These are phyloP conservation scores for Oncopodura yosiiana DNA, from an alignment of 1,140 invertebrate species.

Conservation along the genomic window DNA sequence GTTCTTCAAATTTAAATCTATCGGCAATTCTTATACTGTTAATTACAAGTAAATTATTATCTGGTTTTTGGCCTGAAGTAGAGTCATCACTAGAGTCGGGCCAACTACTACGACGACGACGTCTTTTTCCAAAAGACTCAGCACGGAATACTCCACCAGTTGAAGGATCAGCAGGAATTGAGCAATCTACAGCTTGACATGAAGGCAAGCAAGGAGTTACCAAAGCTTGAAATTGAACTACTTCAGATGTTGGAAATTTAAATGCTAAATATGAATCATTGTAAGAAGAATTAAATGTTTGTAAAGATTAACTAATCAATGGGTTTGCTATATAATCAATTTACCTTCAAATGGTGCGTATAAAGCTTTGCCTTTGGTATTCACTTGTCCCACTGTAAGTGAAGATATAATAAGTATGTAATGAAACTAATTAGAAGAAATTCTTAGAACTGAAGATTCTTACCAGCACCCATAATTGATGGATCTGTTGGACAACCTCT, in stretches of 20 bases:
- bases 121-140: constrained; percentile 42
- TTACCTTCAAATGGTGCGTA: constrained; percentile 48
- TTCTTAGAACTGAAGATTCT: no score
- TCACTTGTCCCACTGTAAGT: constrained; percentile 38
- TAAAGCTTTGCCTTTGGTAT: constrained; percentile 39
- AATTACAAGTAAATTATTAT: constrained; percentile 44
- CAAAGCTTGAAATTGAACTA: constrained; percentile 48
- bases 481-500: constrained; percentile 47
- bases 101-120: constrained; percentile 29
- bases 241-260: constrained; percentile 49
- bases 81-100: constrained; percentile 5
- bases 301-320: no score
- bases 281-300: no score
- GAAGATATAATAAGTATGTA: no score
- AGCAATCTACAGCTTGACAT: constrained; percentile 45
- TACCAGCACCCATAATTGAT: constrained; percentile 45
- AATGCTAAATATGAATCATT: no score
- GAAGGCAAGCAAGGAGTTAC: constrained; percentile 47
- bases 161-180: constrained; percentile 39
- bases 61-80: constrained; percentile 15
- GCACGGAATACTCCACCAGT: constrained; percentile 39
- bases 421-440: no score
- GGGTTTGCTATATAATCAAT: no score
- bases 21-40: constrained; percentile 47
- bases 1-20: constrained; percentile 41